Conservation (phyloP, 2,888 invertebrate species). For the Furcula furcula region DNA sequence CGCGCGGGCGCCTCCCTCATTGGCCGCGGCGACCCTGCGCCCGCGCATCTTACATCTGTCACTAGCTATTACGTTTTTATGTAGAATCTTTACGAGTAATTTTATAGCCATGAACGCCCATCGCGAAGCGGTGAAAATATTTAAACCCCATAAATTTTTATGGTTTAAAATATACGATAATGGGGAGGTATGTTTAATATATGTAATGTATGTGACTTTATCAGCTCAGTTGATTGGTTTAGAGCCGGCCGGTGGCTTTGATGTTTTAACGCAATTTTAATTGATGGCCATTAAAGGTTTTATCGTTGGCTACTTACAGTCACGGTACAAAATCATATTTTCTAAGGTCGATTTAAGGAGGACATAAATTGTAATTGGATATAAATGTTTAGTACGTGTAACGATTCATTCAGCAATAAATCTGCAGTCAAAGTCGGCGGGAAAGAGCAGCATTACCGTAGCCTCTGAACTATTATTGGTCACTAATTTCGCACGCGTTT, state of each 20-base stretch:
- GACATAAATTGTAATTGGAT: background rate
- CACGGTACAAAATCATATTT: background rate
- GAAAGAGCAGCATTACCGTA: too few species aligned
- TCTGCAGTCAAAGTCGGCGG: too few species aligned
- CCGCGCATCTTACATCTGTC: slow-evolving; percentile 48
- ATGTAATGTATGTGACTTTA: slow-evolving; percentile 54
- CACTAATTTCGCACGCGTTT: too few species aligned
- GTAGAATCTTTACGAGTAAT: slow-evolving; percentile 37
- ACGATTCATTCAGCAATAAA: too few species aligned
- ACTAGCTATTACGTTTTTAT: slow-evolving; percentile 53
- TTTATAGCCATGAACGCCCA: slow-evolving; percentile 44
- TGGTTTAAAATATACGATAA: slow-evolving; percentile 57
- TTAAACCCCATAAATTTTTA: slow-evolving; percentile 70
- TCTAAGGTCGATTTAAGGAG: background rate
- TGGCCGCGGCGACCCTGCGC: slow-evolving; percentile 38
- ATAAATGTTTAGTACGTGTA: background rate
- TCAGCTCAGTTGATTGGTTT: slow-evolving; percentile 47
- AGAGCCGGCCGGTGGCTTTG: slow-evolving; percentile 47
- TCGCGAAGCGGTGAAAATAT: slow-evolving; percentile 62
- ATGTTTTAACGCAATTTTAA: slow-evolving; percentile 44
- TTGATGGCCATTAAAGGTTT: slow-evolving; percentile 36
- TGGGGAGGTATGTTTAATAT: slow-evolving; percentile 51
- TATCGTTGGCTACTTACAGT: slow-evolving; percentile 25
- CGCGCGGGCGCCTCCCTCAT: slow-evolving; percentile 31
- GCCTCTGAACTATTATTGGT: too few species aligned